These are phyloP conservation scores for Heterochromis multidens DNA, from an alignment of 2,113 vertebrate genomes.

Conservation along the genomic window DNA sequence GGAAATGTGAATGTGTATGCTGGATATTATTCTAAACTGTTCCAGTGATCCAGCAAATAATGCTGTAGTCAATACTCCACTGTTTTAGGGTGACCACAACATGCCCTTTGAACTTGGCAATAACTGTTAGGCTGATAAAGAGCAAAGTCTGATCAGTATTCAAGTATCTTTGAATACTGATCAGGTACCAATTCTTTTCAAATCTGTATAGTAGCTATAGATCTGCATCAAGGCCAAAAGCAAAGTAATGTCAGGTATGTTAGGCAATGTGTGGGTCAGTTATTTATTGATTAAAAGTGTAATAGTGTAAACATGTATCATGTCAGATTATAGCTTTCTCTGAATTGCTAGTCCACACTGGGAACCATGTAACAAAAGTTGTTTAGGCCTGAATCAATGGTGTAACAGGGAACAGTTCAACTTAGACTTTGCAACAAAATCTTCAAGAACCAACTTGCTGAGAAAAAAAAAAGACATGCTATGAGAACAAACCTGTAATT, in stretches of 20 bases:
- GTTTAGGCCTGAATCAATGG: background rate
- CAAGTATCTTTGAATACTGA: background rate
- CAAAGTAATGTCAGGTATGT: background rate
- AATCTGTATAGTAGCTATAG: background rate
- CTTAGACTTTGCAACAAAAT: background rate
- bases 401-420: background rate
- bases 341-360: background rate
- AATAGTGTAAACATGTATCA: background rate
- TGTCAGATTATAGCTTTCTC: background rate
- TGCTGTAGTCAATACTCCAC: background rate
- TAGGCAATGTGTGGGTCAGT: background rate
- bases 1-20: background rate
- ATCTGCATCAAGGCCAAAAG: background rate
- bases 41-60: background rate
- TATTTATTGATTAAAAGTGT: background rate
- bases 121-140: background rate
- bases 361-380: accelerated
- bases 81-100: background rate
- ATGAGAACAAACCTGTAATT: background rate
- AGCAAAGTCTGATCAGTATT: background rate
- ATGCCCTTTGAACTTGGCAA: conserved; percentile 4
- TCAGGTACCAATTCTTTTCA: background rate
- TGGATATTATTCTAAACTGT: conserved; percentile 3
- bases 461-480: background rate
- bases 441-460: background rate